Percentiles rank a stretch among this genome's conserved stretches.
Conservation (phyloP, 2,888 invertebrate species). For the Hypomecis atomaria region DNA sequence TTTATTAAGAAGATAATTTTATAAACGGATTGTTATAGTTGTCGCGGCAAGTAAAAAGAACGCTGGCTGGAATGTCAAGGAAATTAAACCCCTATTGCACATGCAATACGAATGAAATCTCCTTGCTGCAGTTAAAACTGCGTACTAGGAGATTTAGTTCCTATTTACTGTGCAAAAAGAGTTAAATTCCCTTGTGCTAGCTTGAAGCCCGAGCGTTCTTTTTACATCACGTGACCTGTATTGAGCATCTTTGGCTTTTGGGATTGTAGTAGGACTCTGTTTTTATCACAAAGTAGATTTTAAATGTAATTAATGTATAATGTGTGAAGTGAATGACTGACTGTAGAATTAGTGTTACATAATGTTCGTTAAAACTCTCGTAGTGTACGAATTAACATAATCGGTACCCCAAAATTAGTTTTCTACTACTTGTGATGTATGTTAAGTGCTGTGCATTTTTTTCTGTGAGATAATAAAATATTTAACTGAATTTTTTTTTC, state of each 20-base stretch:
- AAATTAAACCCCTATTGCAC: too few species aligned
- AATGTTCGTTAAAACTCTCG: conserved; percentile 48
- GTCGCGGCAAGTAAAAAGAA: too few species aligned
- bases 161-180: too few species aligned
- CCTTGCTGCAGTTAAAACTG: too few species aligned
- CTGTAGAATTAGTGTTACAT: conserved; percentile 30
- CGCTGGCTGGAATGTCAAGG: too few species aligned
- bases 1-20: too few species aligned
- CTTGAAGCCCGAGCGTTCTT: too few species aligned
- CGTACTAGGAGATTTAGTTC: too few species aligned
- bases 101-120: too few species aligned
- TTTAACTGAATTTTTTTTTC: conserved; percentile 35
- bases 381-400: conserved; percentile 44
- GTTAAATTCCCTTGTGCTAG: too few species aligned
- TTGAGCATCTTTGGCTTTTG: neutral
- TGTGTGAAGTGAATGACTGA: conserved; percentile 50
- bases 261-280: neutral
- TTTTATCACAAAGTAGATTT: neutral
- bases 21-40: too few species aligned
- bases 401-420: conserved; percentile 45
- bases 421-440: conserved; percentile 55
- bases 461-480: conserved; percentile 54
- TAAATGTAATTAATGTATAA: neutral
- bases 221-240: neutral
- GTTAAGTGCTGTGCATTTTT: conserved; percentile 55